A percentile compares a stretch with the other conserved stretches of the same genome.
These are phyloP conservation scores for Eulemur coronatus DNA, from an alignment of 2,797 vertebrate species.

Conservation along the genomic window DNA sequence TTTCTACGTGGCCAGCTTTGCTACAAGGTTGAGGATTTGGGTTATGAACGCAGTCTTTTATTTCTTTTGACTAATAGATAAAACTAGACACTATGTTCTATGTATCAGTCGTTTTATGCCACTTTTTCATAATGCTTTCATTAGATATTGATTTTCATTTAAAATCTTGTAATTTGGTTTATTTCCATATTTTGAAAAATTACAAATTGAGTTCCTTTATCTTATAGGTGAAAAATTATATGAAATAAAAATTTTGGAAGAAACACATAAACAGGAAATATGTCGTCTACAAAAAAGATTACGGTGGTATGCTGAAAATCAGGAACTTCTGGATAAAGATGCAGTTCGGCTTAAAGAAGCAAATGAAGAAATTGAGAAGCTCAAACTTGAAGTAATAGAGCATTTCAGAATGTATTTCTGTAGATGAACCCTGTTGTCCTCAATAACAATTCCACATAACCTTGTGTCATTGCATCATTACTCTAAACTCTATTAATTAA, in stretches of 20 bases:
- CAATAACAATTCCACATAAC: neutral
- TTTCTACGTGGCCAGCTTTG: neutral
- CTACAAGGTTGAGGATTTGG: neutral
- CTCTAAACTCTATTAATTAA: neutral
- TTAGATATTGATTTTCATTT: constrained; percentile 30
- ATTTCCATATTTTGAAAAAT: constrained; percentile 53
- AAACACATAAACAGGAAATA: constrained; percentile 91
- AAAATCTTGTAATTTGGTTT: constrained; percentile 42
- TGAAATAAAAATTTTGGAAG: constrained; percentile 88
- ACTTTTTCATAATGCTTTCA: constrained; percentile 20
- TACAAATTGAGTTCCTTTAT: constrained; percentile 47
- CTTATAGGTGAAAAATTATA: constrained; percentile 87
- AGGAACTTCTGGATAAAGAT: constrained; percentile 93
- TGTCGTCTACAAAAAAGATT: constrained; percentile 88
- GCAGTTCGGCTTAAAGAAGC: constrained; percentile 89
- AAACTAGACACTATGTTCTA: neutral
- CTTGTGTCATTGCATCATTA: neutral
- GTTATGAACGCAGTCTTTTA: neutral
- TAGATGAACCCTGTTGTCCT: neutral
- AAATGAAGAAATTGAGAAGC: constrained; percentile 88
- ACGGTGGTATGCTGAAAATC: constrained; percentile 95
- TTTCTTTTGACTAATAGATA: neutral
- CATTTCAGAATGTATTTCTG: neutral
- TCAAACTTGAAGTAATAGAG: constrained; percentile 89
- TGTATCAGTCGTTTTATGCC: neutral